Conservation (phyloP, 2,113 vertebrate genomes). For the Protobothrops flavoviridis region DNA sequence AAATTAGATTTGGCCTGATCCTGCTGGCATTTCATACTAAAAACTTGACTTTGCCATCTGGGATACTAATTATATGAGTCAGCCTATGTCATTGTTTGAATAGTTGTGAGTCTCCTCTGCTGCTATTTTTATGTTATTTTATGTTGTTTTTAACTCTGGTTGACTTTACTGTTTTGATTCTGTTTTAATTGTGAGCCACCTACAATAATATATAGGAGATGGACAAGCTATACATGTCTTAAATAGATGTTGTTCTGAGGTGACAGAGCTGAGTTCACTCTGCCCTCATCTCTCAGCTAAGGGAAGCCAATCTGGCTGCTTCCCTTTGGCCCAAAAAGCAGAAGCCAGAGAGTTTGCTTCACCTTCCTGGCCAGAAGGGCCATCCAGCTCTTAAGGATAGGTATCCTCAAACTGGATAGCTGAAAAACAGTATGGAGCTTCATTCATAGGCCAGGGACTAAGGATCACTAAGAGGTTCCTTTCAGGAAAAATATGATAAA, state of each 20-base stretch:
- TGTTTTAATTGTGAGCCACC: background rate
- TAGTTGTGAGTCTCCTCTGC: background rate
- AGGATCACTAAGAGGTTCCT: background rate
- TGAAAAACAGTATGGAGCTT: background rate
- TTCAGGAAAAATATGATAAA: background rate
- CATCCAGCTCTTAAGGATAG: background rate
- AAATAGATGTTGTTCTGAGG: background rate
- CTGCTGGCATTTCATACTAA: background rate
- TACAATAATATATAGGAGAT: background rate
- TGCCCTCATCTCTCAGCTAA: background rate
- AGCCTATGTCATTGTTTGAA: background rate
- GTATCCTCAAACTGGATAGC: background rate
- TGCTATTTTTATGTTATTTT: background rate
- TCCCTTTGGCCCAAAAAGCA: background rate
- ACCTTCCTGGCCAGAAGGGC: background rate
- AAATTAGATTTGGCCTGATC: background rate
- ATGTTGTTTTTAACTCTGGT: background rate
- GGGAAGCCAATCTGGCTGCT: background rate
- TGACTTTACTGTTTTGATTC: background rate
- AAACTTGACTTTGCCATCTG: background rate
- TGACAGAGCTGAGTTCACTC: background rate
- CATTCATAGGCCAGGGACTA: background rate
- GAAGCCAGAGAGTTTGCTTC: background rate
- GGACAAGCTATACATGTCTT: background rate
- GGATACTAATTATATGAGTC: background rate